Percentiles rank a stretch among this genome's conserved stretches.
These are phyloP conservation scores for Melitaea cinxia DNA, from an alignment of 1,140 invertebrate species.

Conservation along the genomic window DNA sequence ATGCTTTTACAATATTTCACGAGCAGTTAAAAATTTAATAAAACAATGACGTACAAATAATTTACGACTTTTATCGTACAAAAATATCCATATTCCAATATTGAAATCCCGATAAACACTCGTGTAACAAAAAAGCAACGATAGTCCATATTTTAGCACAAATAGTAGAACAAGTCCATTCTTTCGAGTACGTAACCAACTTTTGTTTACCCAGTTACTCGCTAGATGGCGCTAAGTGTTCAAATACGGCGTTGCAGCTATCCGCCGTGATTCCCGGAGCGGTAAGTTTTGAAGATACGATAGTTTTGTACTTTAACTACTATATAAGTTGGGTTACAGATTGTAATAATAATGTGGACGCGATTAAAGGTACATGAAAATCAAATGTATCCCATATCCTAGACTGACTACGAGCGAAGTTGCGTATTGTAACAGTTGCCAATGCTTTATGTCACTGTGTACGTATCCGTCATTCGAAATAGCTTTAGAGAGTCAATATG, in stretches of 20 bases:
- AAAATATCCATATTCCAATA: no score
- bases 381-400: neutral
- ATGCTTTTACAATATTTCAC: no score
- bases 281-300: neutral
- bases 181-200: neutral
- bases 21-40: no score
- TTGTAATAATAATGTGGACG: neutral
- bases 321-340: no score
- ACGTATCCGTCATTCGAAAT: neutral
- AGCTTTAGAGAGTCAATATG: neutral
- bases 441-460: neutral
- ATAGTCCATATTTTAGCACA: no score
- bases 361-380: neutral
- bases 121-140: no score
- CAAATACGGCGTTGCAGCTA: neutral
- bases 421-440: neutral
- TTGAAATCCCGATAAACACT: no score
- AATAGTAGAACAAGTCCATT: no score
- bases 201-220: neutral
- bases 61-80: no score
- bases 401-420: neutral
- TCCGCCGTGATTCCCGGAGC: neutral
- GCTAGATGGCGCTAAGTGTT: neutral
- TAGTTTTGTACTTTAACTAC: neutral
- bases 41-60: no score